Percentiles rank a stretch among this genome's conserved stretches.
These are phyloP conservation scores for Labrus mixtus DNA, from an alignment of 2,113 vertebrate genomes.

Conservation along the genomic window DNA sequence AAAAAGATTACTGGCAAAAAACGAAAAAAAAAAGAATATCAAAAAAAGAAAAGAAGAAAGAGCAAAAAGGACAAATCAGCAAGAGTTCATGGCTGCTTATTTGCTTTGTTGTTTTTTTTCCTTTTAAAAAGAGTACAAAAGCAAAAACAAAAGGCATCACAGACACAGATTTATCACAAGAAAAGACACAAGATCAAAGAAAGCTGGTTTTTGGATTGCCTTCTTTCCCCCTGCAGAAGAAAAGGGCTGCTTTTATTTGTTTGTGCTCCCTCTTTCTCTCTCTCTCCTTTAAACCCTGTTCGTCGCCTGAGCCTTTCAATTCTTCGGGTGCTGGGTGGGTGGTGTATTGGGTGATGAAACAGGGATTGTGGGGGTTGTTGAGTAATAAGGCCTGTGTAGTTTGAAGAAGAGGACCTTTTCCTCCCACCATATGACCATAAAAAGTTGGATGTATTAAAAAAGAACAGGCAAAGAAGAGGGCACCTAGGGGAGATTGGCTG, in stretches of 20 bases:
- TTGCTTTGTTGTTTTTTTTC: conserved; percentile 55
- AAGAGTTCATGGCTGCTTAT: conserved; percentile 81
- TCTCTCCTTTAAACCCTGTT: conserved; percentile 50
- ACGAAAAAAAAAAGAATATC: conserved; percentile 83
- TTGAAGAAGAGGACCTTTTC: conserved; percentile 74
- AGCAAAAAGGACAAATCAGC: conserved; percentile 87
- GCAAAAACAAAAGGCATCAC: conserved; percentile 85
- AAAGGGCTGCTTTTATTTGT: conserved; percentile 59
- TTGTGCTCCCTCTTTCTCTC: conserved; percentile 29
- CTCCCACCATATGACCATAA: conserved; percentile 31
- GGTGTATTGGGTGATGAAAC: background rate
- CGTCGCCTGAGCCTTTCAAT: conserved; percentile 35
- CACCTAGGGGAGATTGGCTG: conserved; percentile 29
- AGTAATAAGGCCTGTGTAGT: conserved; percentile 55
- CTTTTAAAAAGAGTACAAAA: conserved; percentile 82
- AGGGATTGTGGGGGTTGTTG: conserved; percentile 35
- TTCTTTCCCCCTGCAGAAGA: conserved; percentile 66
- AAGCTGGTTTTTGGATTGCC: conserved; percentile 49
- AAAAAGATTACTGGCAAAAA: conserved; percentile 93
- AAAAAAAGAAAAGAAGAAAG: conserved; percentile 87
- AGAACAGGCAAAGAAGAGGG: conserved; percentile 51
- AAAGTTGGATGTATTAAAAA: conserved; percentile 6
- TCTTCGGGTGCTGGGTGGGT: background rate
- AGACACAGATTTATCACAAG: conserved; percentile 86
- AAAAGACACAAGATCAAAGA: conserved; percentile 87